Base-by-base conservation (phyloP, 2,113 vertebrate species). In the Otocyon megalotis region DNA sequence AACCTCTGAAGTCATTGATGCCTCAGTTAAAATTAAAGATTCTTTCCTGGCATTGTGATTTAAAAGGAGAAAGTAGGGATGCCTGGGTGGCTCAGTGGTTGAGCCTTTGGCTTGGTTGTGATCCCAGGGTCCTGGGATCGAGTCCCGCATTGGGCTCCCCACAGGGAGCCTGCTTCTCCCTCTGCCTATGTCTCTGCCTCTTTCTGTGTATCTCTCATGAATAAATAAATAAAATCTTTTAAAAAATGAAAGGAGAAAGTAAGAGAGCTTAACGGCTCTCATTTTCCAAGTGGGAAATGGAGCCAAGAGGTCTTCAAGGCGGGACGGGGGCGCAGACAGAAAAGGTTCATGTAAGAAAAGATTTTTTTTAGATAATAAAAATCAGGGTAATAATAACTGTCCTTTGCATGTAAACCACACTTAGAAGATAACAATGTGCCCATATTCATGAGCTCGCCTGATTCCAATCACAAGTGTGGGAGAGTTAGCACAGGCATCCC, bases 241-340 rank as follows among this genome's bases (percentile, higher is more conserved):
- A 7, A 43, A 43, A 43, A 7, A 43, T 43, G 43, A 72, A 87
- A 63, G 16, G 26, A 79, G 76, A 54, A 79, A 12, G 50, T 20
- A 79, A 79, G 37, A 71, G 13, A 65, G 5, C 48, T 88, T 7
- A 69, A 90, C 5, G 24, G 19, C 13, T 95, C 71, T 96, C 16
- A 54, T 93, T 95, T 72, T 96, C 65, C 58, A 86, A 43, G 19
- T 71, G 17, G 32, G 53, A 97, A 87, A 69, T 90, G 50, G 12
- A 94, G 24, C 16, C 48, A 80, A 37, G 58, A 50, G 32, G 0
- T 22, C n/a, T 76, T 71, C 15, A 77, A n/a, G 43, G 14, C 19
- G 77, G 35, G 69, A 77, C 32, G 88, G 9, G 17, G 37, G 5
- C 65, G 77, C 35, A 54, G 22, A 93, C 5, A 95, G 28, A 72